phyloP scores from a whole-genome alignment of 2,797 vertebrate species.

The Artibeus jamaicensis region DNA sequence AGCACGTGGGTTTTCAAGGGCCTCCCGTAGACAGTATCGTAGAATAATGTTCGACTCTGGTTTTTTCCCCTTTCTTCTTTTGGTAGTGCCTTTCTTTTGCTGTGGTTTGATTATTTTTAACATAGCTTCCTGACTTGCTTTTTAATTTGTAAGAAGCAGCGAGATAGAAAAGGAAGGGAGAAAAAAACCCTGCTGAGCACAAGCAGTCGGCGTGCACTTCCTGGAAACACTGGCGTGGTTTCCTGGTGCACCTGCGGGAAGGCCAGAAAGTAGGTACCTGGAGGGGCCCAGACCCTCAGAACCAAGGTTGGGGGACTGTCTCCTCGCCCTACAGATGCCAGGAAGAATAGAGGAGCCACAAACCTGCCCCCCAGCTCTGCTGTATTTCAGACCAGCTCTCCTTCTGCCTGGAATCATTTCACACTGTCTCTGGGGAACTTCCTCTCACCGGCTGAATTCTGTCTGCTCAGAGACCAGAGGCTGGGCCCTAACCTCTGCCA shows the following conservation, averaged over 20 bases:
- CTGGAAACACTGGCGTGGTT: slow-evolving; percentile 48
- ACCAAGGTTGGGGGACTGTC: no score
- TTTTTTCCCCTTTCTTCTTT: neutral
- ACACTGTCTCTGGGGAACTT: neutral
- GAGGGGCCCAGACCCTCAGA: neutral
- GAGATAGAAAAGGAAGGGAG: neutral
- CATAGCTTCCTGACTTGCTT: slow-evolving; percentile 57
- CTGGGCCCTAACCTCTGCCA: neutral
- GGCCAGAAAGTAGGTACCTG: neutral
- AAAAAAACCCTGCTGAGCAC: neutral
- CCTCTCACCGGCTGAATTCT: neutral
- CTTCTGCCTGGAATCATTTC: neutral
- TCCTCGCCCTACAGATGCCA: neutral
- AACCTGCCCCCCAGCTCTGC: neutral
- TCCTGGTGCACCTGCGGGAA: neutral
- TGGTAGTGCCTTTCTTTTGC: neutral
- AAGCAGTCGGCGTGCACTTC: slow-evolving; percentile 12
- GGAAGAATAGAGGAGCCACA: neutral
- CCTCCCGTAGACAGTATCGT: neutral
- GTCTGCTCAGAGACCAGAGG: neutral
- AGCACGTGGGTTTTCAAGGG: neutral
- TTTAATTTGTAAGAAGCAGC: slow-evolving; percentile 49
- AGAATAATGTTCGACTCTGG: neutral
- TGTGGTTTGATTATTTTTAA: slow-evolving; percentile 70
- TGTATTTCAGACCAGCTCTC: neutral